A percentile compares a stretch with the other conserved stretches of the same genome.
These are phyloP conservation scores for Anser brachyrhynchus DNA, from an alignment of 2,113 vertebrate species.

Conservation along the genomic window DNA sequence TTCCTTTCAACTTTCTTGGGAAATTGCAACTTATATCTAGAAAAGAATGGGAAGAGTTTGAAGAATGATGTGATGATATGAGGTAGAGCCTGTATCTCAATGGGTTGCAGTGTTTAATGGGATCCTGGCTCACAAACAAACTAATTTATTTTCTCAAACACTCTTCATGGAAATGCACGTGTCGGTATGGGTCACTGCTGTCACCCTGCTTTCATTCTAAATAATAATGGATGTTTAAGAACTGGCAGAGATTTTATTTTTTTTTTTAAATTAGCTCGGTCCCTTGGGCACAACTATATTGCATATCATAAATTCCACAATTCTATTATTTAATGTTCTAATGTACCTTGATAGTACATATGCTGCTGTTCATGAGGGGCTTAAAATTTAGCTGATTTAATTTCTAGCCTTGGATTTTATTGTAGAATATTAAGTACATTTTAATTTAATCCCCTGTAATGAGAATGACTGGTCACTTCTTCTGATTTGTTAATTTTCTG, in stretches of 20 bases:
- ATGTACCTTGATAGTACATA: background rate
- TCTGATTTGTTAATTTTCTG: background rate
- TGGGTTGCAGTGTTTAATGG: background rate
- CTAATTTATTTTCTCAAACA: background rate
- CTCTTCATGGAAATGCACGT: background rate
- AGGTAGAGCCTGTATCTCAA: background rate
- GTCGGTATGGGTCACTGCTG: background rate
- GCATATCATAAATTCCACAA: background rate
- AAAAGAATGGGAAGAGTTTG: background rate
- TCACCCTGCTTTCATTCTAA: constrained; percentile 4
- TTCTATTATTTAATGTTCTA: background rate
- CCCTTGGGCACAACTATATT: background rate
- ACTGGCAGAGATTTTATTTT: background rate
- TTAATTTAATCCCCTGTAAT: background rate
- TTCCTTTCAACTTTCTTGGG: background rate
- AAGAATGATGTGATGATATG: background rate
- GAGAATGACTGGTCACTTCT: background rate
- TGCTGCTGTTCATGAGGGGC: background rate
- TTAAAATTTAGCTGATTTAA: background rate
- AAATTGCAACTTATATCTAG: background rate
- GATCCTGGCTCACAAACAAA: background rate
- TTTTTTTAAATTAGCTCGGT: background rate
- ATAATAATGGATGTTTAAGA: background rate
- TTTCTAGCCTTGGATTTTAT: background rate
- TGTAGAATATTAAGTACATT: background rate